Evolutionary conservation across 2,113 vertebrate species (phyloP), one percentile per base, ranked within the genome.

Genomic region (Hydropotes inermis): DNA sequence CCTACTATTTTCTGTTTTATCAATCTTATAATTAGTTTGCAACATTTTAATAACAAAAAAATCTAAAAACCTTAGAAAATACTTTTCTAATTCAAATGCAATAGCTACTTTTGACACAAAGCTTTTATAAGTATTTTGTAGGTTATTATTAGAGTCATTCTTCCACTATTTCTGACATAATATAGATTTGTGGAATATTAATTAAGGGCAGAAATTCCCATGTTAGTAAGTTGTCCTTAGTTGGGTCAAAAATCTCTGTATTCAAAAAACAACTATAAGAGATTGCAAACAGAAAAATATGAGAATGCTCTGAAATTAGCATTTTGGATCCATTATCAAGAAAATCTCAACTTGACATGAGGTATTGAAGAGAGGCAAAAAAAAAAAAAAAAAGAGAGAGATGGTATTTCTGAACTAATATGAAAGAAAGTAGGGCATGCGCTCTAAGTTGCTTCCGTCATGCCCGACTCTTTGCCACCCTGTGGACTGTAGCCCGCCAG

Each of bases 31-130:
- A 86, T 57, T 76, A 84, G 12, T 33, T 91, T 47, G 64, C 50
- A 89, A 39, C 83, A 86, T 78, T 97, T 95, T 92, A 81, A 86
- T 92, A 89, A 87, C 67, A 83, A 67, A 64, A 43, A 76, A 91
- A 43, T 76, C 10, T 21, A 57, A 82, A 82, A 87, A 52, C 57
- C 36, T 67, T 85, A 36, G 74, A 83, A 89, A 43, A 55, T 45
- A 43, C 30, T 47, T 36, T 55, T 86, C 36, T 81, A 86, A 67
- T 30, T 92, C 33, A 97, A 95, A 84, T 61, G 14, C 45, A 76
- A 54, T 83, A 27, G 9, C 83, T 89, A 43, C 57, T 89, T 89
- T 92, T 74, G 87, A 93, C 60, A 88, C 45, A 78, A 95, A 74
- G 5, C 14, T 25, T n/a, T 82, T 54, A 43, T 67, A 81, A 91